Base-by-base conservation (phyloP, 1,140 invertebrate species). In the Tetranychus cinnabarinus region DNA sequence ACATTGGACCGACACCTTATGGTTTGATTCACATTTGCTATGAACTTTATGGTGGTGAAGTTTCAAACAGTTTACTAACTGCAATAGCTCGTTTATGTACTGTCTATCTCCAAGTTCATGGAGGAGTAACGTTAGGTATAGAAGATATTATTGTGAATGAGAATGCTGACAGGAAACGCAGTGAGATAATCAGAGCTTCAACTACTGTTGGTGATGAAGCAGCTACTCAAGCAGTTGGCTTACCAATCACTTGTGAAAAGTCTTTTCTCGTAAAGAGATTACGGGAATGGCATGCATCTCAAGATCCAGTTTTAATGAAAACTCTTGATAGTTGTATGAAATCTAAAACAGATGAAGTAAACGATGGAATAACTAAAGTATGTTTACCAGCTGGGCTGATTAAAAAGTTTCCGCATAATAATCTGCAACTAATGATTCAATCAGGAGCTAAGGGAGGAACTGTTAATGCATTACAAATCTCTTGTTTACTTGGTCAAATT, bases 401-500 rank as follows among this genome's bases (percentile, higher is more conserved):
- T 1, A 81, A 82, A 64, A 80, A 82, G 63, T 98, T 97, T 71
- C 92, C 96, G 0, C 68, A 82, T 4, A 99, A 99, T 73, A 95
- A 96, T 75, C 78, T 99, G 2, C 92, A 97, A 71, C 72, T 98
- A 56, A 97, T 98, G 91, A 90, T 97, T 0, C 80, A 91, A 69
- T 95, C 95, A 13, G 96, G 96, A 56, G 95, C 96, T 0, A 99
- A 99, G 75, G 96, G 96, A 45, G 90, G 90, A 0, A 84, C 72
- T 79, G 78, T 96, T 0, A 97, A 97, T 71, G 87, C 86, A 68
- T 89, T 92, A 84, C 91, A 98, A 71, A 97, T 98, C 67, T 96
- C 91, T 0, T 93, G 90, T 73, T 75, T 92, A 13, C 75, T 98
- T 1, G 95, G 93, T 10, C 95, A 98, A 76, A 97, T 97, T 70